Conservation (phyloP, 2,113 vertebrate species). For the Rana temporaria region DNA sequence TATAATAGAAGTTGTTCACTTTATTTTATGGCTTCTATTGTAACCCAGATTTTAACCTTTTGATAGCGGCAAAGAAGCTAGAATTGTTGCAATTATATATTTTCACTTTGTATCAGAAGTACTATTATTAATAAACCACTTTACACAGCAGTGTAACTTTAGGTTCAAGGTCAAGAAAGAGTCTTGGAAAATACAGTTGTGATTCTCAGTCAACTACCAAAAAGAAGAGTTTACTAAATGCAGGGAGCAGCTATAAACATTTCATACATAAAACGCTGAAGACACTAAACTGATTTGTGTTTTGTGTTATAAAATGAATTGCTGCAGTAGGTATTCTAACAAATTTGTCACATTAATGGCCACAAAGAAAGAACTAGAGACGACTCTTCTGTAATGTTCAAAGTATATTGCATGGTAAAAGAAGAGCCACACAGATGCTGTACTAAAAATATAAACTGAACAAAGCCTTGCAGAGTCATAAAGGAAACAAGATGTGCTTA, state of each 20-base stretch:
- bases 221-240: conserved; percentile 3
- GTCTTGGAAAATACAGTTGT: background rate
- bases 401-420: conserved; percentile 39
- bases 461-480: conserved; percentile 50
- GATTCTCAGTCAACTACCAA: background rate
- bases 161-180: too few species aligned
- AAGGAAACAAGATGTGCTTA: conserved; percentile 34
- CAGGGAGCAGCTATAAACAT: conserved; percentile 7
- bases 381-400: conserved; percentile 10
- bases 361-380: conserved; percentile 26
- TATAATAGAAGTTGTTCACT: too few species aligned
- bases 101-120: too few species aligned
- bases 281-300: conserved; percentile 36
- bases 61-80: too few species aligned
- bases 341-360: conserved; percentile 45
- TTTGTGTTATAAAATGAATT: conserved; percentile 42
- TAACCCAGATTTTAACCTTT: too few species aligned
- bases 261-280: conserved; percentile 26
- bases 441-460: conserved; percentile 50
- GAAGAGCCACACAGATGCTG: conserved; percentile 45
- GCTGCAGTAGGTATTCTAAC: conserved; percentile 28
- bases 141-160: too few species aligned
- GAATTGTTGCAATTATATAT: too few species aligned
- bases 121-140: too few species aligned
- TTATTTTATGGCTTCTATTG: too few species aligned